Evolutionary conservation across 2,888 invertebrate genomes (phyloP).

Genomic region (Luperina testacea): DNA sequence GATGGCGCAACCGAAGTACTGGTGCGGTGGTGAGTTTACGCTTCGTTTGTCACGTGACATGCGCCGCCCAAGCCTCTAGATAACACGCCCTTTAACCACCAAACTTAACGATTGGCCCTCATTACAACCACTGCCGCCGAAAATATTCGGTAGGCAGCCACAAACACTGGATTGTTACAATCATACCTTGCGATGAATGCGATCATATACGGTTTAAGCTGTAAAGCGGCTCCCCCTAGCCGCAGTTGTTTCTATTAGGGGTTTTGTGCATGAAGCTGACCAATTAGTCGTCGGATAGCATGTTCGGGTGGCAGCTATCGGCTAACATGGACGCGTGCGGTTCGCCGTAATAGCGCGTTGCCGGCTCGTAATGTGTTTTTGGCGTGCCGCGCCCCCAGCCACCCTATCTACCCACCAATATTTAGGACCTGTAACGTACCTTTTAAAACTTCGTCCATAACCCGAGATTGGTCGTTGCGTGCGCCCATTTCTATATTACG

Average conservation of each 20-base stretch:
- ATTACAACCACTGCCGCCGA: conserved; percentile 72
- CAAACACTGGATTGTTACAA: conserved; percentile 63
- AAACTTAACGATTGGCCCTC: conserved; percentile 80
- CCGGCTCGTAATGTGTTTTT: conserved; percentile 87
- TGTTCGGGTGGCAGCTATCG: conserved; percentile 86
- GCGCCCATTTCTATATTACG: conserved; percentile 83
- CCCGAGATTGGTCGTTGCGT: conserved; percentile 85
- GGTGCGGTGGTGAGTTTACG: conserved; percentile 81
- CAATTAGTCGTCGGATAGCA: conserved; percentile 88
- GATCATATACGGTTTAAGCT: conserved; percentile 78
- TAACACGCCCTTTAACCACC: conserved; percentile 83
- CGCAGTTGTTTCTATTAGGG: conserved; percentile 82
- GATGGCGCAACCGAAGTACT: conserved; percentile 80
- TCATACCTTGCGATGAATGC: conserved; percentile 71
- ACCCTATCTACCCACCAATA: conserved; percentile 85
- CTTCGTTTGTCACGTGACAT: conserved; percentile 81
- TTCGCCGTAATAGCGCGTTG: conserved; percentile 87
- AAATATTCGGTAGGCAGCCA: conserved; percentile 72
- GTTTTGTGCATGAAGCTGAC: conserved; percentile 85
- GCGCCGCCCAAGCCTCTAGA: conserved; percentile 82
- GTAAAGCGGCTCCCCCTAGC: conserved; percentile 78
- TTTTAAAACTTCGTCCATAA: conserved; percentile 83
- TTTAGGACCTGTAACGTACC: conserved; percentile 82
- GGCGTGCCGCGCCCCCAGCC: conserved; percentile 86
- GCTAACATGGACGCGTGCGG: conserved; percentile 84